These are phyloP conservation scores for Labrus mixtus DNA, from an alignment of 2,113 vertebrate genomes.

Conservation along the genomic window DNA sequence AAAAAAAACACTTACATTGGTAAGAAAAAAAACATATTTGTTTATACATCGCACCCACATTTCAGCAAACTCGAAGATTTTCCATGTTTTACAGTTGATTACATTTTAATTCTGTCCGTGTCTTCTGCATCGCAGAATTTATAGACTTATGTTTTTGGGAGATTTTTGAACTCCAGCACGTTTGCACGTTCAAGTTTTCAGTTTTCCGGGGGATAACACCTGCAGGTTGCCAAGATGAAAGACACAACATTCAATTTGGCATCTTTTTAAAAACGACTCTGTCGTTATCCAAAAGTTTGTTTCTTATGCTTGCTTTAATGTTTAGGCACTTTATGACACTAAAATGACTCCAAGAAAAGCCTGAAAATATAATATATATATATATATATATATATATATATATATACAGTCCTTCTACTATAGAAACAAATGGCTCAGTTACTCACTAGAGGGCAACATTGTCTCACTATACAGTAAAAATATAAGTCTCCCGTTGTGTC, in stretches of 20 bases:
- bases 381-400: too few species aligned
- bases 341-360: background rate
- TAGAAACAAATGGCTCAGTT: background rate
- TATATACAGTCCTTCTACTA: background rate
- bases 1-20: too few species aligned
- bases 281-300: background rate
- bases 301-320: background rate
- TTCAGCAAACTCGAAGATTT: too few species aligned
- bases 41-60: too few species aligned
- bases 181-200: background rate
- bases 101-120: too few species aligned
- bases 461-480: slow-evolving; percentile 30
- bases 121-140: too few species aligned
- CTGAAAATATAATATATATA: background rate
- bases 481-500: background rate
- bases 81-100: too few species aligned
- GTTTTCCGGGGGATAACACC: too few species aligned
- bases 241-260: background rate
- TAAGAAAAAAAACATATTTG: too few species aligned
- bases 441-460: slow-evolving; percentile 78
- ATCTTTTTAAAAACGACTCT: background rate
- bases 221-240: background rate
- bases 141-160: too few species aligned
- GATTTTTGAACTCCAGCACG: too few species aligned
- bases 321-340: background rate